These are phyloP conservation scores for Homarus gammarus DNA, from an alignment of 2,888 invertebrate genomes.

Conservation along the genomic window DNA sequence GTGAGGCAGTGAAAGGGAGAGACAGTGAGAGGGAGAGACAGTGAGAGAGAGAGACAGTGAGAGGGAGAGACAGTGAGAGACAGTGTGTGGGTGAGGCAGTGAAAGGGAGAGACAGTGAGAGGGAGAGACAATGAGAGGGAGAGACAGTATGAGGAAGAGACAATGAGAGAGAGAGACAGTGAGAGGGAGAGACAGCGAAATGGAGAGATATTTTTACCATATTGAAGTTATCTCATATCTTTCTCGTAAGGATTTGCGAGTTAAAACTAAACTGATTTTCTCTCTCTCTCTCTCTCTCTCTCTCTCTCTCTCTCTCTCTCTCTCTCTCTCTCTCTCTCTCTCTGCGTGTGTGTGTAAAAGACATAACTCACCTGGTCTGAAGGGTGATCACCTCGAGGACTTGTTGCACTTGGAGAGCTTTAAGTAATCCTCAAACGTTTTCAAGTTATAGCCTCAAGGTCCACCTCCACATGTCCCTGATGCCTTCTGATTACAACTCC, in stretches of 20 bases:
- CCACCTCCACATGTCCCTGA: too few relatives aligned
- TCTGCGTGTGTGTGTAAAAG: too few relatives aligned
- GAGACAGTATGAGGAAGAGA: constrained; percentile 14
- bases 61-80: not conserved
- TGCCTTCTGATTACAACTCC: too few relatives aligned
- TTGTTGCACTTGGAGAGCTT: too few relatives aligned
- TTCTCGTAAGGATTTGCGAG: not conserved
- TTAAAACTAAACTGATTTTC: not conserved
- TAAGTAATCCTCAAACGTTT: too few relatives aligned
- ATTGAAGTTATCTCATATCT: too few relatives aligned
- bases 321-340: not conserved
- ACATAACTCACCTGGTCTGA: too few relatives aligned
- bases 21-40: not conserved
- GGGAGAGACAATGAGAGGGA: not conserved
- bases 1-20: not conserved
- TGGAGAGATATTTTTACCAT: too few relatives aligned
- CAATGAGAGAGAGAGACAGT: constrained; percentile 14
- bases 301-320: constrained; percentile 17
- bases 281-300: not conserved
- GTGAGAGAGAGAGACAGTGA: not conserved
- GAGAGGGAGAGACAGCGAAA: not conserved
- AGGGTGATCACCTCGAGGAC: too few relatives aligned
- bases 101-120: not conserved
- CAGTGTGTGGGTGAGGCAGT: not conserved
- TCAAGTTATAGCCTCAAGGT: too few relatives aligned